Conservation (phyloP, 2,888 invertebrate genomes). For the Rhamphomyia laevipes region DNA sequence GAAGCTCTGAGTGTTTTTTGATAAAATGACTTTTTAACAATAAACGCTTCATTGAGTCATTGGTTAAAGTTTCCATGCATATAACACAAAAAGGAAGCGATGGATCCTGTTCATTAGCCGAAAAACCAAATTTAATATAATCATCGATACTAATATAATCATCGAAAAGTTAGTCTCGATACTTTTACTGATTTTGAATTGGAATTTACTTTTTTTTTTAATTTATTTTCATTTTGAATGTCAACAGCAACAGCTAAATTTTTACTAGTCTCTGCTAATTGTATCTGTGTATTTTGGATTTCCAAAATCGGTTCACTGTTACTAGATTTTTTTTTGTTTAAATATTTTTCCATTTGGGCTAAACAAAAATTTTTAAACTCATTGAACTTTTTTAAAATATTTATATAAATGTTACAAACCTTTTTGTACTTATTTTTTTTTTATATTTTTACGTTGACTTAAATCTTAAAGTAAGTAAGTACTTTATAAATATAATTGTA, state of each 20-base stretch:
- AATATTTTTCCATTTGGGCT: not conserved
- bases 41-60: not conserved
- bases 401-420: not conserved
- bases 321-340: not conserved
- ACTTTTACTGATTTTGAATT: not conserved
- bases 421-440: not conserved
- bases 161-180: not conserved
- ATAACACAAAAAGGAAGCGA: not conserved
- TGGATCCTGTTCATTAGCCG: not conserved
- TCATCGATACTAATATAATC: not conserved
- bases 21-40: not conserved
- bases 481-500: not conserved
- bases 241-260: not conserved
- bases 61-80: not conserved
- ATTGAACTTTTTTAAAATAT: not conserved
- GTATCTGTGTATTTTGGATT: not conserved
- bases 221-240: not conserved
- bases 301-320: not conserved
- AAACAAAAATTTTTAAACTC: not conserved
- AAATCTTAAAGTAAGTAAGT: not conserved
- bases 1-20: not conserved
- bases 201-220: not conserved
- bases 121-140: not conserved
- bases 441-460: not conserved
- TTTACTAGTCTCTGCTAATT: not conserved